A percentile compares a stretch with the other conserved stretches of the same genome.
phyloP scores from a whole-genome alignment of 2,888 invertebrate species.

The Tachina grossa region DNA sequence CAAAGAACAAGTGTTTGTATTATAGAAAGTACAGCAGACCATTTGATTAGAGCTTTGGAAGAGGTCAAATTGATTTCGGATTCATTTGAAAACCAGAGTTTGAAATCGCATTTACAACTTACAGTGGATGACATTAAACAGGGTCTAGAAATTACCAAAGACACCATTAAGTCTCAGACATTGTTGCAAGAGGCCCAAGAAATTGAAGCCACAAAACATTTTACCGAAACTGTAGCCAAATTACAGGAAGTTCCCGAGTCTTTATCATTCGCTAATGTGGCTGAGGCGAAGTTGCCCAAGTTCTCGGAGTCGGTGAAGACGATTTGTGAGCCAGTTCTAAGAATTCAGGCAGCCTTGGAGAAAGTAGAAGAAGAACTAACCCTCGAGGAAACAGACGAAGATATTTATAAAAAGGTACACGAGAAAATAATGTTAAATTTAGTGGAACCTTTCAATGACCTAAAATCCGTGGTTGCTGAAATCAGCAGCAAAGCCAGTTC shows the following conservation, averaged over 20 bases:
- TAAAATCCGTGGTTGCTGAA: slow-evolving; percentile 77
- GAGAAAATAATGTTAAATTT: slow-evolving; percentile 79
- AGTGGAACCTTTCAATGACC: slow-evolving; percentile 78
- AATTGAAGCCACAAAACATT: slow-evolving; percentile 81
- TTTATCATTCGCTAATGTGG: slow-evolving; percentile 80
- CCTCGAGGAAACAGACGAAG: slow-evolving; percentile 80
- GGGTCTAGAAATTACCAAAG: slow-evolving; percentile 84
- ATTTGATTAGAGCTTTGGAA: slow-evolving; percentile 84
- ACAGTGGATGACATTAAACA: slow-evolving; percentile 84
- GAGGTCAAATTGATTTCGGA: slow-evolving; percentile 84
- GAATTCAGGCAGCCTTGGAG: slow-evolving; percentile 83
- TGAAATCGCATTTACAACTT: slow-evolving; percentile 83
- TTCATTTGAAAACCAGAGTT: slow-evolving; percentile 83
- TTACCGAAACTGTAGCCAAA: slow-evolving; percentile 81
- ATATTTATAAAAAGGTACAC: slow-evolving; percentile 80
- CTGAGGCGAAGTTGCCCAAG: slow-evolving; percentile 79
- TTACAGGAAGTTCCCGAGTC: slow-evolving; percentile 79
- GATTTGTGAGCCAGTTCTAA: slow-evolving; percentile 82
- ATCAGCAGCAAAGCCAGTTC: slow-evolving; percentile 78
- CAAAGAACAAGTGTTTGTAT: slow-evolving; percentile 88
- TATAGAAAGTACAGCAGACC: slow-evolving; percentile 85
- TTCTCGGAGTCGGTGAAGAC: slow-evolving; percentile 80
- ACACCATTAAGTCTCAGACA: slow-evolving; percentile 84
- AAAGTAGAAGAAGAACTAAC: slow-evolving; percentile 81
- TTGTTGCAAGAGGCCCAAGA: slow-evolving; percentile 84